Evolutionary conservation across 2,888 invertebrate genomes (phyloP), one percentile per base, ranked within the genome.

Genomic region (Charanyca ferruginea): DNA sequence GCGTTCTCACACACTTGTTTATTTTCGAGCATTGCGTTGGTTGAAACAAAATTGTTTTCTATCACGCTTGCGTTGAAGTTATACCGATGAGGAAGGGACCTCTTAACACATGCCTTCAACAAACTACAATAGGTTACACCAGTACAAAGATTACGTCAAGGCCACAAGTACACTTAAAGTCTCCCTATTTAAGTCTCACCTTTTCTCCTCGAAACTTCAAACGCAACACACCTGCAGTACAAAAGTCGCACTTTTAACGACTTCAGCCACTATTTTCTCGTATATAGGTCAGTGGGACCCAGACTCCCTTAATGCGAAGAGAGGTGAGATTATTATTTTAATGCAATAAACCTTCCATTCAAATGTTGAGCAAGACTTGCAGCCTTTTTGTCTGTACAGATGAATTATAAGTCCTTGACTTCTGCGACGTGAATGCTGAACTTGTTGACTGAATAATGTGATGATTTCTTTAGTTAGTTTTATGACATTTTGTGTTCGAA

Each of bases 291-390:
- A 79, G 64, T 52, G 47, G 16, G 44, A 58, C 62, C 60, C 57
- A 54, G 49, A 47, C 41, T 63, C 55, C 35, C 62, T 63, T 78
- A 72, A 72, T 44, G 53, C 61, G 35, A 73, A 67, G 72, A 81
- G 80, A 66, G 62, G 70, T 74, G 78, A 84, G 87, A 85, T 87
- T 89, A 85, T 88, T 89, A 86, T 89, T 87, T 83, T 88, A 89
- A 89, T 87, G 87, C 87, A 84, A 85, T 89, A 87, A 89, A 86
- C 83, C 80, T 57, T 80, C 79, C 67, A 88, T 89, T 89, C 80
- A 85, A 80, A 89, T 89, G 89, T 82, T 87, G 86, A 89, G 85
- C 76, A 79, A 77, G 80, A 75, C 71, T 79, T 85, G 83, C 84
- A 85, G 79, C 84, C 81, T 83, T 88, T 87, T 88, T 85, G 83